Evolutionary conservation across 2,113 vertebrate species (phyloP).

Genomic region (Agapornis roseicollis): DNA sequence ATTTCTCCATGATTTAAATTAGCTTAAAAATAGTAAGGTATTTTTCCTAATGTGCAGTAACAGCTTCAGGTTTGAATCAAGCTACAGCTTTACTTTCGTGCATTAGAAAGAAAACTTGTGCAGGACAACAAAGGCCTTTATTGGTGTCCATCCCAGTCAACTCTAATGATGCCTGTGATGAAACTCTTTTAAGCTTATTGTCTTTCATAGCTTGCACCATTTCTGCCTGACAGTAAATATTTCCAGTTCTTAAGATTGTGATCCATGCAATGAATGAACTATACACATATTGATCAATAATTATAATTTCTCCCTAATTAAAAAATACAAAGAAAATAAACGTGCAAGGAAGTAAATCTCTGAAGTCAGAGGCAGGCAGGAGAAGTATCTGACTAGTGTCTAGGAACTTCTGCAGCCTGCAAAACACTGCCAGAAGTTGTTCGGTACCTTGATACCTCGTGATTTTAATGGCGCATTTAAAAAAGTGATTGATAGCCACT

Average conservation of each 20-base stretch:
- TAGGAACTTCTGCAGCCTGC: background rate
- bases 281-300: background rate
- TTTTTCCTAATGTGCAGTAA: background rate
- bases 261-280: background rate
- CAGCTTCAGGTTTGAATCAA: background rate
- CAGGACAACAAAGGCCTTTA: background rate
- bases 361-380: background rate
- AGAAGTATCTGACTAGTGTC: background rate
- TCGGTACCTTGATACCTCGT: background rate
- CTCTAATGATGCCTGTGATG: background rate
- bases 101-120: background rate
- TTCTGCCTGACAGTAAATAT: background rate
- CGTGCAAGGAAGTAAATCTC: background rate
- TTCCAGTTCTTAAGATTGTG: background rate
- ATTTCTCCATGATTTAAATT: background rate
- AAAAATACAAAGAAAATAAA: conserved; percentile 2
- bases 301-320: background rate
- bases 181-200: background rate
- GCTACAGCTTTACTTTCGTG: background rate
- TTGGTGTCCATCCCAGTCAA: background rate
- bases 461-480: background rate
- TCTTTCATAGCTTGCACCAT: background rate
- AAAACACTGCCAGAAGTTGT: background rate
- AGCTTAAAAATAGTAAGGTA: background rate
- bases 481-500: background rate